Evolutionary conservation across 2,113 vertebrate genomes (phyloP).

Genomic region (Zeus faber): DNA sequence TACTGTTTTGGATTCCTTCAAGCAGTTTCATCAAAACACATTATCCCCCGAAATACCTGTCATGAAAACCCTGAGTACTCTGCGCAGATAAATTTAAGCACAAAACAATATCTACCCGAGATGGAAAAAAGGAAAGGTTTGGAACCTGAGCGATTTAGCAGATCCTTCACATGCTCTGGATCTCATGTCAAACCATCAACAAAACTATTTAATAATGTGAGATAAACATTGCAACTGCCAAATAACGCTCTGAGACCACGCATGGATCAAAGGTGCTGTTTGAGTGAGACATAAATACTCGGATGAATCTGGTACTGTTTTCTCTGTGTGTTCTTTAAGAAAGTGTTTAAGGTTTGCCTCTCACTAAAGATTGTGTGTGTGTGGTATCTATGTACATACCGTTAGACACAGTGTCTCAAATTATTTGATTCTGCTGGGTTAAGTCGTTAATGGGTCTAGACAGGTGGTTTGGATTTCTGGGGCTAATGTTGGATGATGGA

Average conservation of each 20-base stretch:
- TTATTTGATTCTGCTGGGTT: constrained; percentile 54
- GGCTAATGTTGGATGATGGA: constrained; percentile 69
- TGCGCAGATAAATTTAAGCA: constrained; percentile 6
- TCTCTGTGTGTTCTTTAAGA: constrained; percentile 1
- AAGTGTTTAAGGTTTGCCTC: neutral
- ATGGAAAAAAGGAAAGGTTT: constrained; percentile 29
- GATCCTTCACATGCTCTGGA: too few species aligned
- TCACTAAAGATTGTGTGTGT: constrained; percentile 14
- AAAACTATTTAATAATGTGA: neutral
- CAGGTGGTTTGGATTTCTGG: constrained; percentile 67
- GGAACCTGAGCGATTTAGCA: constrained; percentile 13
- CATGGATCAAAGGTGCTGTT: neutral
- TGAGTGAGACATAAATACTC: too few species aligned
- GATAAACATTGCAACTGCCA: neutral
- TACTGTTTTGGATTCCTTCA: neutral
- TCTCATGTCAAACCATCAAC: neutral
- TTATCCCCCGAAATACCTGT: constrained; percentile 55
- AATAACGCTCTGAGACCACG: neutral
- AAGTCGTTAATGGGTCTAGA: constrained; percentile 66
- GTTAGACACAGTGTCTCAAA: constrained; percentile 46
- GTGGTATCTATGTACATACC: constrained; percentile 28
- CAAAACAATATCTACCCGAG: constrained; percentile 33
- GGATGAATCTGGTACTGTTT: constrained; percentile 10
- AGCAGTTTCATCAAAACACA: constrained; percentile 63
- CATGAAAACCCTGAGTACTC: constrained; percentile 25